These are phyloP conservation scores for Spicauda simplicius DNA, from an alignment of 2,888 invertebrate genomes.

Conservation along the genomic window DNA sequence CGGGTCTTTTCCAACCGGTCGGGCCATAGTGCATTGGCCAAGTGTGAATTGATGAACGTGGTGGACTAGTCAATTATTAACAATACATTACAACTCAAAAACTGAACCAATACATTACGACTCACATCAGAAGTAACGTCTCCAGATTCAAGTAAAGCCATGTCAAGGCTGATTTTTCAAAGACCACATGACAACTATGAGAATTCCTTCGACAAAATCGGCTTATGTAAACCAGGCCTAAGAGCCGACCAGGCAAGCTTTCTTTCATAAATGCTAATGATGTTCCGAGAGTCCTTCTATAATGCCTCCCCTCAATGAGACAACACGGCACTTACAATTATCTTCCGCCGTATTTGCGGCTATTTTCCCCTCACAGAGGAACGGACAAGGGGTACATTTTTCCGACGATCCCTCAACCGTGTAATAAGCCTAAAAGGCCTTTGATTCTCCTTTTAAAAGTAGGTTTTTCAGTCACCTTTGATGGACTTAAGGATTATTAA, in stretches of 20 bases:
- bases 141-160: too few relatives aligned
- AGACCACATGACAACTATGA: too few relatives aligned
- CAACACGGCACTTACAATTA: slow-evolving; percentile 66
- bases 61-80: too few relatives aligned
- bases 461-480: slow-evolving; percentile 65
- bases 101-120: too few relatives aligned
- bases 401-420: slow-evolving; percentile 54
- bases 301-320: slow-evolving; percentile 35
- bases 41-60: too few relatives aligned
- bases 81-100: too few relatives aligned
- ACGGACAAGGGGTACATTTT: slow-evolving; percentile 51
- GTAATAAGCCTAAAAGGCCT: slow-evolving; percentile 78
- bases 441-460: slow-evolving; percentile 70
- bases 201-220: not conserved
- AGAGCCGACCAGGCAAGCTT: slow-evolving; percentile 4
- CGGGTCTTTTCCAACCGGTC: too few relatives aligned
- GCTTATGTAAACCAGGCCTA: slow-evolving; percentile 3
- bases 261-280: slow-evolving; percentile 32
- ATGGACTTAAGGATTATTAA: slow-evolving; percentile 56
- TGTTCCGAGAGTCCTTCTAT: slow-evolving; percentile 17
- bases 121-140: too few relatives aligned
- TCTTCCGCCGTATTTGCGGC: slow-evolving; percentile 50
- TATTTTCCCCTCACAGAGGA: slow-evolving; percentile 37
- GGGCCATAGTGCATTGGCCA: too few relatives aligned
- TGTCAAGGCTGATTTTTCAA: too few relatives aligned